Conservation (phyloP, 2,113 vertebrate species). For the Peromyscus polionotus region DNA sequence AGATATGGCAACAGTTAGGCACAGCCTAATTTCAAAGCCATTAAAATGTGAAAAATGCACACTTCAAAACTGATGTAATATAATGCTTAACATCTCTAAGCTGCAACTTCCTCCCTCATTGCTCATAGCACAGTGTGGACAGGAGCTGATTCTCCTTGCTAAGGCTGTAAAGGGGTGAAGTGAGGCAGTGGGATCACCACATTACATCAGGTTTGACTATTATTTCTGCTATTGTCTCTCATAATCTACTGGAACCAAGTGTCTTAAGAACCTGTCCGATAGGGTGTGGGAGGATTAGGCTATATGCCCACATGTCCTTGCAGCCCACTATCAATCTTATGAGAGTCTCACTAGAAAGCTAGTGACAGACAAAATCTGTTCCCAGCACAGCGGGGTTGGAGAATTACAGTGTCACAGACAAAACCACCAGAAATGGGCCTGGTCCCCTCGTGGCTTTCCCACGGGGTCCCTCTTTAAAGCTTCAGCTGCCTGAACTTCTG, state of each 20-base stretch:
- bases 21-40: not conserved
- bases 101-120: not conserved
- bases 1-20: not conserved
- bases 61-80: not conserved
- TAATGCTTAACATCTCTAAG: not conserved
- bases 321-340: not conserved
- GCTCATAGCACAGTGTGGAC: not conserved
- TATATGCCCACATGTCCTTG: not conserved
- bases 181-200: not conserved
- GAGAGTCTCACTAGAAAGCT: conserved; percentile 34
- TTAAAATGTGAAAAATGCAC: not conserved
- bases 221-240: not conserved
- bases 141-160: conserved; percentile 10
- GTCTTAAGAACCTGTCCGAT: not conserved
- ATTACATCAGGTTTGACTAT: not conserved
- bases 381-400: not conserved
- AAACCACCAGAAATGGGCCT: not conserved
- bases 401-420: not conserved
- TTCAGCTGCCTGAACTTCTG: conserved; percentile 5
- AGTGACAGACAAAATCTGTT: not conserved
- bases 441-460: not conserved
- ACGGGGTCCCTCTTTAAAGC: conserved; percentile 28
- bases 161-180: not conserved
- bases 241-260: not conserved
- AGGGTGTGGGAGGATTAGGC: not conserved